Conservation (phyloP, 2,113 vertebrate species). For the Pomatostomus ruficeps region DNA sequence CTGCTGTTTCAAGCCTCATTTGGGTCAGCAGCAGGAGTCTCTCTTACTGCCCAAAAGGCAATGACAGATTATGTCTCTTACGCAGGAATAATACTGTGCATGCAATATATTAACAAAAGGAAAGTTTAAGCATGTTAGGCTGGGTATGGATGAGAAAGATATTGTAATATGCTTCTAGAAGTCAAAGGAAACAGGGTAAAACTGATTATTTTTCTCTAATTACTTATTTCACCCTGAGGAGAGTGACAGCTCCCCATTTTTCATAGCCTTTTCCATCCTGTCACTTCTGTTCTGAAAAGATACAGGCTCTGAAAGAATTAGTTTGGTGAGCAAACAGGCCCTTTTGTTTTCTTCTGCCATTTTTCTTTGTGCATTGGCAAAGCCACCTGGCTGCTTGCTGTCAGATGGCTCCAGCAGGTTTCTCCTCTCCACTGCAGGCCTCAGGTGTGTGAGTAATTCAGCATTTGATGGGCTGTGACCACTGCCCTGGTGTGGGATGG, state of each 20-base stretch:
- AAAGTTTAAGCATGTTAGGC: neutral
- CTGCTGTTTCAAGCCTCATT: neutral
- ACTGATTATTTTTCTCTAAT: neutral
- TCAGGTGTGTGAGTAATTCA: neutral
- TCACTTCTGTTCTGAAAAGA: neutral
- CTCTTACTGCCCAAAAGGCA: neutral
- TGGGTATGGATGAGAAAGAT: neutral
- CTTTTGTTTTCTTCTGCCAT: neutral
- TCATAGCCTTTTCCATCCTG: neutral
- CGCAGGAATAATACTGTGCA: neutral
- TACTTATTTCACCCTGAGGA: neutral
- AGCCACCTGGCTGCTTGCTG: neutral
- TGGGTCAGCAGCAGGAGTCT: conserved; percentile 16
- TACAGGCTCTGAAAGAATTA: neutral
- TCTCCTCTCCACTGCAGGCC: neutral
- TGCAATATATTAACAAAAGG: neutral
- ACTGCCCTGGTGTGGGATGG: neutral
- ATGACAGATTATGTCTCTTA: neutral
- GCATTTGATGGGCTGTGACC: neutral
- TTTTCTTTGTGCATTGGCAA: neutral
- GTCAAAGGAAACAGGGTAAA: neutral
- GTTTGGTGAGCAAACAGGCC: neutral
- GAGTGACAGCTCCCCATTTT: neutral
- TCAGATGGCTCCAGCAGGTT: neutral
- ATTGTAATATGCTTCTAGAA: neutral